These are phyloP conservation scores for Falco biarmicus DNA, from an alignment of 2,797 vertebrate genomes.

Conservation along the genomic window DNA sequence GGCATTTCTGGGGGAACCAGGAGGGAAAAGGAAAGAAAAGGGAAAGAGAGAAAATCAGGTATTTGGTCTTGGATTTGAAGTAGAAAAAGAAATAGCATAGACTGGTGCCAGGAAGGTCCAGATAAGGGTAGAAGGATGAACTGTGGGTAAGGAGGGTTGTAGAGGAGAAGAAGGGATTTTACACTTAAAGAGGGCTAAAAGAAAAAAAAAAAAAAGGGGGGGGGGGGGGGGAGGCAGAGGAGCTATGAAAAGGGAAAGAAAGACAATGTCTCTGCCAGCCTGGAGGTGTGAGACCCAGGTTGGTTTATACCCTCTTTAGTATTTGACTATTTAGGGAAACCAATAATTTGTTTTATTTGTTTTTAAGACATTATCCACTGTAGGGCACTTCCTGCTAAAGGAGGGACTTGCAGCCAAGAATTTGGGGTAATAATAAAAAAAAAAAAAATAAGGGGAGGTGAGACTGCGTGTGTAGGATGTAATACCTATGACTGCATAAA, in stretches of 20 bases:
- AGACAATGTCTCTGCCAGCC: not conserved
- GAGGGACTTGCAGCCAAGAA: not conserved
- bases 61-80: not conserved
- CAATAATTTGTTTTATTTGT: not conserved
- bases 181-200: not conserved
- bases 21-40: not conserved
- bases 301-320: not conserved
- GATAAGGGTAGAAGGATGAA: not conserved
- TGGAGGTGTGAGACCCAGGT: accelerated
- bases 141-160: not conserved
- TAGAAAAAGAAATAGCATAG: not conserved
- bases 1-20: not conserved
- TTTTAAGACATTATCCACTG: not conserved
- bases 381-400: not conserved
- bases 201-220: not conserved
- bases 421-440: not conserved
- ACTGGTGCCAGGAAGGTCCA: not conserved
- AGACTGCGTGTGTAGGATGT: not conserved
- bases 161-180: not conserved
- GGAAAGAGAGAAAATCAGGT: not conserved
- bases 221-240: too few species aligned
- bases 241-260: not conserved
- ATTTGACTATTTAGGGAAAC: not conserved
- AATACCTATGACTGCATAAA: not conserved
- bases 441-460: not conserved